Evolutionary conservation across 2,888 invertebrate species (phyloP).

Genomic region (Chaetoderma sp.): DNA sequence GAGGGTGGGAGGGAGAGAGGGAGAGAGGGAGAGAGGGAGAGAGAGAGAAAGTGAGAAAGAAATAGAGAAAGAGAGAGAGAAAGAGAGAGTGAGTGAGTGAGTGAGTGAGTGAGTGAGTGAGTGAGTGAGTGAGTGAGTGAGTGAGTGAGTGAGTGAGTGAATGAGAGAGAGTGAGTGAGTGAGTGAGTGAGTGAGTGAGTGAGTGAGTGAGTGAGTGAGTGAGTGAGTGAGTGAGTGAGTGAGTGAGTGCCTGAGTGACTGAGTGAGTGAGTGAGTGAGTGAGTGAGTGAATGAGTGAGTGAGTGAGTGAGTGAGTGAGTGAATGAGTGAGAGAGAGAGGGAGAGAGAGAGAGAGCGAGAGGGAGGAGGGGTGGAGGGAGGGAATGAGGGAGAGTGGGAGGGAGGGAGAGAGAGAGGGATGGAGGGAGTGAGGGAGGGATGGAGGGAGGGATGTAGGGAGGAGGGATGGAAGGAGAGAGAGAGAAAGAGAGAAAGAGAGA

Average conservation of each 20-base stretch:
- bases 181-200: not conserved
- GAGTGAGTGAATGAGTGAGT: no score
- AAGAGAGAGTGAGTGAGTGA: not conserved
- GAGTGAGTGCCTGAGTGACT: not conserved
- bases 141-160: not conserved
- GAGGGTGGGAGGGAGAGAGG: not conserved
- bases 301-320: not conserved
- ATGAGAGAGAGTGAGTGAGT: no score
- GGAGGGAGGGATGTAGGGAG: no score
- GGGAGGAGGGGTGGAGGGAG: no score
- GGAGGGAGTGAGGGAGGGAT: no score
- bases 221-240: not conserved
- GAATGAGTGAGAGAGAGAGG: no score
- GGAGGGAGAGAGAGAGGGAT: not conserved
- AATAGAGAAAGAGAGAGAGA: not conserved
- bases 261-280: not conserved
- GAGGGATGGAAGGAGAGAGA: no score
- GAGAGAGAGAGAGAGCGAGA: no score
- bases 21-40: not conserved
- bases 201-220: not conserved
- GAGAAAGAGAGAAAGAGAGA: conserved; percentile 5
- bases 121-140: not conserved
- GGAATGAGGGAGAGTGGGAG: no score
- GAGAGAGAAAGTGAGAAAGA: not conserved
- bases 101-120: not conserved